phyloP scores from a whole-genome alignment of 2,113 vertebrate species.

The Ranitomeya variabilis region DNA sequence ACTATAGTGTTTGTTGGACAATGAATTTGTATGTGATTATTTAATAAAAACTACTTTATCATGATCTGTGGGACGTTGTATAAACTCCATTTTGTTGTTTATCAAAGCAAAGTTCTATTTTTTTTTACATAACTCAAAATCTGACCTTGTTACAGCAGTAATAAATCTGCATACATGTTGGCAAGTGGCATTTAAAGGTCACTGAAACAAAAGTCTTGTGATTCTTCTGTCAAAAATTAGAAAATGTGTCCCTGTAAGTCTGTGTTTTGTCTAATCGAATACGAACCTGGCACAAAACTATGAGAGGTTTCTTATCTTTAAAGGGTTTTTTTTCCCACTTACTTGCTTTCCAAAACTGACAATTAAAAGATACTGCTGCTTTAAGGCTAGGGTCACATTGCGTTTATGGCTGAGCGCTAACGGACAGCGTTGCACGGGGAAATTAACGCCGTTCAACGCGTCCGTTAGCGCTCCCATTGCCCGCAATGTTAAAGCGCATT shows the following conservation, averaged over 20 bases:
- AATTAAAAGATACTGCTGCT: background rate
- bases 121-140: background rate
- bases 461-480: too few relatives aligned
- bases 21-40: too few relatives aligned
- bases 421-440: too few relatives aligned
- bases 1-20: too few relatives aligned
- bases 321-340: background rate
- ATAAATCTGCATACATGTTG: background rate
- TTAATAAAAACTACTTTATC: too few relatives aligned
- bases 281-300: background rate
- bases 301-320: background rate
- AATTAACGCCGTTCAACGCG: too few relatives aligned
- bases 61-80: too few relatives aligned
- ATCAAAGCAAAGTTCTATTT: background rate
- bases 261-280: background rate
- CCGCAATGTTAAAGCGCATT: too few relatives aligned
- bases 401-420: too few relatives aligned
- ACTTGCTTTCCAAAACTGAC: background rate
- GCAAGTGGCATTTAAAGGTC: slow-evolving; percentile 7
- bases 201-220: background rate
- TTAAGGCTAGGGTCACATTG: too few relatives aligned
- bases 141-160: background rate
- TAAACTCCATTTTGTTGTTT: too few relatives aligned
- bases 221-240: slow-evolving; percentile 10
- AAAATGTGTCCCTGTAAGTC: background rate